Evolutionary conservation across 1,140 invertebrate genomes (phyloP), one percentile per base, ranked within the genome.

Genomic region (Tetramorium parvispinum): DNA sequence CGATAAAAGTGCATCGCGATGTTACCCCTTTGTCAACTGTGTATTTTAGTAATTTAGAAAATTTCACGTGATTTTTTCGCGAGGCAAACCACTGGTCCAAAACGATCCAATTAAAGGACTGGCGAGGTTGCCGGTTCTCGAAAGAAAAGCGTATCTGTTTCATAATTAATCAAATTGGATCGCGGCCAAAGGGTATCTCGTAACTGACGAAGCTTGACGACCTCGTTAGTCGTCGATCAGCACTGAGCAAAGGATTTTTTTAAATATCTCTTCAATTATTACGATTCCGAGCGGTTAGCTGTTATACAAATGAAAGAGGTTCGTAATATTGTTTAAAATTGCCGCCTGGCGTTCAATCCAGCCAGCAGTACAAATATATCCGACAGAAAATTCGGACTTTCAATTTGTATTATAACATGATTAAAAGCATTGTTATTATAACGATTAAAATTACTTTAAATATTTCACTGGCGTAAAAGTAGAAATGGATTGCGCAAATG

Each of bases 91-190:
- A 18, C 51, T 24, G 61, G 49, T 85, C 46, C 61, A 37, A 78
- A 87, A 66, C 37, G 88, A 83, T 90, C 81, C 88, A 90, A 90
- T 90, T 88, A 90, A 90, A 82, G 70, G 51, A 71, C 49, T 27
- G 51, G 51, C 65, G 70, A 79, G 79, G 81, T 77, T 77, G 81
- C 51, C 61, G 53, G 68, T 78, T 75, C 78, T 82, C 27, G 86
- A 81, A 77, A 89, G 57, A 85, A 68, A 83, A 87, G 71, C 76
- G 82, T 90, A 77, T 87, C 88, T 83, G 86, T 89, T 90, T 90
- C 89, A 90, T 90, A 90, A 90, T 90, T 90, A 90, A 90, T 90
- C 86, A 77, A 90, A 90, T 90, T 90, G 89, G 86, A 90, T 85
- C 57, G 73, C 76, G 81, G 88, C 89, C 89, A 90, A 90, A 88